phyloP scores from a whole-genome alignment of 2,888 invertebrate species.

The Emmelina monodactyla region DNA sequence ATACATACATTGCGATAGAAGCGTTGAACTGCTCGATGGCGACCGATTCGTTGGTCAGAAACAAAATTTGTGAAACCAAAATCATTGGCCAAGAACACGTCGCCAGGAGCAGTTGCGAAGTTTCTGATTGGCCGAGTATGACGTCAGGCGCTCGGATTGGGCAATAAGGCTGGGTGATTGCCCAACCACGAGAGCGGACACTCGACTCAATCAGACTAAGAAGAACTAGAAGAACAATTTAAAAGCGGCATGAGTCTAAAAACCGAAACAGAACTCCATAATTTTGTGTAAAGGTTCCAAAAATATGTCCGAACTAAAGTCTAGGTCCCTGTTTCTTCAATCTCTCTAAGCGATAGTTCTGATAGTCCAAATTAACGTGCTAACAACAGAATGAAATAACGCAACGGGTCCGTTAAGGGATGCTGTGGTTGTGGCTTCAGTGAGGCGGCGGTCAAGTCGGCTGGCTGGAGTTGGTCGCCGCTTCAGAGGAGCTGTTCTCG shows the following conservation, averaged over 20 bases:
- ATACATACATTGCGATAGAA: constrained; percentile 60
- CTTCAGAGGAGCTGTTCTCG: constrained; percentile 30
- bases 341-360: constrained; percentile 25
- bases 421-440: constrained; percentile 45
- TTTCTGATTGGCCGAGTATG: constrained; percentile 44
- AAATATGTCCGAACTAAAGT: constrained; percentile 55
- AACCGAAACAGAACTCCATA: constrained; percentile 19
- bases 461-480: constrained; percentile 44
- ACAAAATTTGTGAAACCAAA: constrained; percentile 24
- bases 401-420: constrained; percentile 46
- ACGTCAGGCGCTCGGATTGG: constrained; percentile 68
- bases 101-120: constrained; percentile 37
- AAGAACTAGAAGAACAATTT: constrained; percentile 21
- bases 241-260: constrained; percentile 18
- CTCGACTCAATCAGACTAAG: constrained; percentile 45
- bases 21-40: constrained; percentile 31
- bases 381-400: constrained; percentile 30
- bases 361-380: constrained; percentile 21
- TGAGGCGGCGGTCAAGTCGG: constrained; percentile 55
- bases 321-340: constrained; percentile 59
- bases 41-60: constrained; percentile 33
- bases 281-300: constrained; percentile 53
- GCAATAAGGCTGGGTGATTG: constrained; percentile 78
- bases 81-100: constrained; percentile 26
- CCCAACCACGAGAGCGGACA: constrained; percentile 72